Evolutionary conservation across 2,113 vertebrate species (phyloP).

Genomic region (Upupa epops): DNA sequence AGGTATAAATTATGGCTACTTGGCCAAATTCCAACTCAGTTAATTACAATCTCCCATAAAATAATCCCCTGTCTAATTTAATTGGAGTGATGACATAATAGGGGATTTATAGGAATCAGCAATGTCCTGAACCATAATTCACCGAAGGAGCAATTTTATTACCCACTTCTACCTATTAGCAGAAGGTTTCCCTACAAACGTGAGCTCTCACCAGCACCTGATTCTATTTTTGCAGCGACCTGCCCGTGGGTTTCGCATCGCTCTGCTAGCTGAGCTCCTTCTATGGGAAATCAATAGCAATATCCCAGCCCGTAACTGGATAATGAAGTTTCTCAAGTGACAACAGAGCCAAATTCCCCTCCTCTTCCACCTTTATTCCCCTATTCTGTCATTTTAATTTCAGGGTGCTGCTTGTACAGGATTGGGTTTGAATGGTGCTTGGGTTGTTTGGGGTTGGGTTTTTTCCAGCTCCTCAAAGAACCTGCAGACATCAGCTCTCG

Average conservation of each 20-base stretch:
- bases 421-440: neutral
- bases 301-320: slow-evolving; percentile 21
- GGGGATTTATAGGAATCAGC: slow-evolving; percentile 17
- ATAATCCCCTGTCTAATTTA: slow-evolving; percentile 43
- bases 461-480: neutral
- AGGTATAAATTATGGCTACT: slow-evolving; percentile 27
- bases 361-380: neutral
- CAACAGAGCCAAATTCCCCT: neutral
- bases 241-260: neutral
- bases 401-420: neutral
- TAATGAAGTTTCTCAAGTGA: slow-evolving; percentile 51
- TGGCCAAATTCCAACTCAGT: slow-evolving; percentile 33
- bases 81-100: slow-evolving; percentile 41
- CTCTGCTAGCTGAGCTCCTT: neutral
- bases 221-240: neutral
- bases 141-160: slow-evolving; percentile 1
- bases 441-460: fast-evolving
- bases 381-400: neutral
- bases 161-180: neutral
- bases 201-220: neutral
- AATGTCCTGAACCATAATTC: slow-evolving; percentile 36
- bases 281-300: slow-evolving; percentile 52
- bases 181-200: neutral
- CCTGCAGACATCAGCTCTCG: neutral
- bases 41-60: slow-evolving; percentile 49